Evolutionary conservation across 2,888 invertebrate species (phyloP).

Genomic region (Ctenicera cuprea): DNA sequence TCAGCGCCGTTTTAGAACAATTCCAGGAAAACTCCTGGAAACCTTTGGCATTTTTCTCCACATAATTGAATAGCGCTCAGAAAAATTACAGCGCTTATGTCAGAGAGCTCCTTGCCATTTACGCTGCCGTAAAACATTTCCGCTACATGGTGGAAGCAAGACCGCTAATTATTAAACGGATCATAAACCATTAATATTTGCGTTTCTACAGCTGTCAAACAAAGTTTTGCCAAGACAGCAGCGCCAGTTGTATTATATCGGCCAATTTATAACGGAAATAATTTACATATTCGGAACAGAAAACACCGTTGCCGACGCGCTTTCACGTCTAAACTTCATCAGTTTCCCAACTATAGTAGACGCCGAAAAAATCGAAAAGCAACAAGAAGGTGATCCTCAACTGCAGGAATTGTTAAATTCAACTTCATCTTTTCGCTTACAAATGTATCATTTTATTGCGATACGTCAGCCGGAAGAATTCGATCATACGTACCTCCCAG

Average conservation of each 20-base stretch:
- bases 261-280: not conserved
- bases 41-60: not conserved
- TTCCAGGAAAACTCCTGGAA: not conserved
- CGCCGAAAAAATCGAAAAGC: not conserved
- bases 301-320: not conserved
- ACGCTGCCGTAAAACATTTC: constrained; percentile 46
- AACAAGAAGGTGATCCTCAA: not conserved
- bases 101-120: constrained; percentile 47
- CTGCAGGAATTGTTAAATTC: no score
- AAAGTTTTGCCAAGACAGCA: not conserved
- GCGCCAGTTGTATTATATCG: not conserved
- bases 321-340: not conserved
- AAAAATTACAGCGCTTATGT: constrained; percentile 1
- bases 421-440: no score
- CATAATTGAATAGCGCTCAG: no score
- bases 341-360: not conserved
- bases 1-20: not conserved
- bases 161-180: not conserved
- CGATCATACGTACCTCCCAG: no score
- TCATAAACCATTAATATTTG: constrained; percentile 3
- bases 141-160: constrained; percentile 37
- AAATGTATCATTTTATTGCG: no score
- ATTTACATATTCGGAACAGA: not conserved
- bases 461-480: no score
- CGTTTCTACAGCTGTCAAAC: not conserved